Percentiles rank a stretch among this genome's conserved stretches.
Conservation (phyloP, 2,113 vertebrate species). For the Etia nguti region DNA sequence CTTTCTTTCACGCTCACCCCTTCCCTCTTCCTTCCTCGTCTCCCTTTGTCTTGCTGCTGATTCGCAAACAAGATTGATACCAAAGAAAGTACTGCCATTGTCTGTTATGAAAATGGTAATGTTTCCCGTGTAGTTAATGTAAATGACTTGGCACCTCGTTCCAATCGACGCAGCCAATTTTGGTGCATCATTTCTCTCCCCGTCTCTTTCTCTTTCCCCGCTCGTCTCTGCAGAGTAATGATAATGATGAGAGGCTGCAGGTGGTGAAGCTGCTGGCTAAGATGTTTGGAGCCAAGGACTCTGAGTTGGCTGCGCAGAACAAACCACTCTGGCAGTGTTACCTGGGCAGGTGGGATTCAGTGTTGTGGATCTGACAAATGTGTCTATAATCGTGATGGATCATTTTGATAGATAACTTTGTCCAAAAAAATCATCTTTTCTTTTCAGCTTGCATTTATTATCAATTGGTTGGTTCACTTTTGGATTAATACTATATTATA, state of each 20-base stretch:
- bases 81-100: background rate
- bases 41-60: background rate
- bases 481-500: background rate
- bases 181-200: constrained; percentile 2
- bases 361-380: background rate
- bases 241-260: constrained; percentile 97
- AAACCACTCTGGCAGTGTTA: constrained; percentile 99
- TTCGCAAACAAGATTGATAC: background rate
- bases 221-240: constrained; percentile 84
- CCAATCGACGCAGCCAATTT: background rate
- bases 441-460: background rate
- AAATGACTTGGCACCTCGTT: background rate
- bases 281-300: constrained; percentile 99
- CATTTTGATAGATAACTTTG: background rate
- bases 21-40: background rate
- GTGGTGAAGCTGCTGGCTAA: constrained; percentile 98
- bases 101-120: background rate
- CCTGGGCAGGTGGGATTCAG: constrained; percentile 83
- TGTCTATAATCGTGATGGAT: background rate
- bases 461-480: background rate
- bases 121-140: background rate
- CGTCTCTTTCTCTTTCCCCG: background rate
- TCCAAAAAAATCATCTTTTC: background rate
- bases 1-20: background rate
- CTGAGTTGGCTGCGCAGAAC: constrained; percentile 94